Evolutionary conservation across 2,888 invertebrate species (phyloP), one percentile per base, ranked within the genome.

Genomic region (Leptopilina syphax): DNA sequence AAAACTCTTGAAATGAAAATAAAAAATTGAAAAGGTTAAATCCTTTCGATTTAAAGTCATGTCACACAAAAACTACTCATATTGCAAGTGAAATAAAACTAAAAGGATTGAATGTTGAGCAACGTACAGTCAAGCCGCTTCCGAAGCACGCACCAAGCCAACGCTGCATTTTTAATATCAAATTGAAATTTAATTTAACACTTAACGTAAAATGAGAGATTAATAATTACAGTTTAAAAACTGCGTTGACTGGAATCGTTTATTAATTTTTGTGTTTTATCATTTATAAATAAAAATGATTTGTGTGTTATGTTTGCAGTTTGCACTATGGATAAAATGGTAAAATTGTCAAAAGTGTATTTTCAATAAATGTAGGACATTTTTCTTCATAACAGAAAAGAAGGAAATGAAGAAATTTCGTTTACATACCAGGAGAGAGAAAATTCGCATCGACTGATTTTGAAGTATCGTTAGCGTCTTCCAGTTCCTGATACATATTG

Each of bases 91-190:
- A 68, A 67, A 67, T n/a, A 68, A 68, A 68, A 41, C 41, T 13
- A 67, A 66, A 70, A n/a, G 24, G 44, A 18, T 73, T 77, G 79
- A 68, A 12, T 60, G 18, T 27, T 81, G 73, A 78, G 79, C 85
- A 93, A 96, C 96, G 94, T 96, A 98, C 97, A 96, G 93, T 98
- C 97, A 92, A 97, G 95, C 90, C 97, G 95, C 92, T 97, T 97
- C 92, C 97, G 95, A 92, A 98, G 96, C 86, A 97, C 96, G 94
- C 96, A 96, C 98, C 98, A 98, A 92, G 97, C 97, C 93, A 98
- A 94, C 85, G 97, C 98, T 96, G 95, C 94, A 93, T 92, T 87
- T 88, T 82, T 81, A 86, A 85, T 85, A 82, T 83, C 79, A 78
- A 76, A 80, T 65, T 77, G 73, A 76, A 41, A 57, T 83, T 84